phyloP scores from a whole-genome alignment of 2,888 invertebrate genomes.

The Drosophila phalerata region DNA sequence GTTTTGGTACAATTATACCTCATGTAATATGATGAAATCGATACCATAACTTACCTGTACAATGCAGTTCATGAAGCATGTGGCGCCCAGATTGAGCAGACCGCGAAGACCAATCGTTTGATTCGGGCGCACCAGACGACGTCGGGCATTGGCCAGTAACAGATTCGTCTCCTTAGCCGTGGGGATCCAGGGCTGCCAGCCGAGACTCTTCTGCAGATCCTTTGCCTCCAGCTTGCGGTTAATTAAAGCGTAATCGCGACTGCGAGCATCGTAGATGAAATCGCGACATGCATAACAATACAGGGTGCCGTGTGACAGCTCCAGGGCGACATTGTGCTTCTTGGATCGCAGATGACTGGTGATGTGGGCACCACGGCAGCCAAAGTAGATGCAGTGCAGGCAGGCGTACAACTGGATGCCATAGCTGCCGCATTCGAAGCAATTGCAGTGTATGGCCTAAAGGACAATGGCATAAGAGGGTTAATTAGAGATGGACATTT shows the following conservation, averaged over 20 bases:
- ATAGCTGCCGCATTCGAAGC: slow-evolving; percentile 92
- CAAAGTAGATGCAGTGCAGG: slow-evolving; percentile 96
- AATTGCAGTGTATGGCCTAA: slow-evolving; percentile 93
- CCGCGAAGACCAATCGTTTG: slow-evolving; percentile 96
- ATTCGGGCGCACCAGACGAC: slow-evolving; percentile 92
- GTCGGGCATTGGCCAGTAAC: slow-evolving; percentile 90
- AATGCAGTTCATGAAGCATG: slow-evolving; percentile 99
- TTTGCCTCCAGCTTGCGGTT: slow-evolving; percentile 88
- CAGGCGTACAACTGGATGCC: slow-evolving; percentile 94
- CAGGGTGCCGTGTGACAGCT: slow-evolving; percentile 94
- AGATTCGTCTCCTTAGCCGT: slow-evolving; percentile 91
- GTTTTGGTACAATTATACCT: not conserved
- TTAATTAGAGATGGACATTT: too few relatives aligned
- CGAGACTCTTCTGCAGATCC: slow-evolving; percentile 87
- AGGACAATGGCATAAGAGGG: not conserved
- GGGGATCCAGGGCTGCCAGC: slow-evolving; percentile 92
- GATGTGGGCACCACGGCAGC: slow-evolving; percentile 95
- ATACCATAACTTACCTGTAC: slow-evolving; percentile 88
- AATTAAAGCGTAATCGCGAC: slow-evolving; percentile 87
- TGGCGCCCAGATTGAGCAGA: slow-evolving; percentile 97
- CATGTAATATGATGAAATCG: not conserved
- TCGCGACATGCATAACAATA: slow-evolving; percentile 96
- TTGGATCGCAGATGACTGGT: slow-evolving; percentile 93
- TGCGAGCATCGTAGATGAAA: slow-evolving; percentile 94
- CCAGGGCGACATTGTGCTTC: slow-evolving; percentile 94